Percentiles rank a stretch among this genome's conserved stretches.
These are phyloP conservation scores for Rhagoletis zephyria DNA, from an alignment of 1,140 invertebrate genomes.

Conservation along the genomic window DNA sequence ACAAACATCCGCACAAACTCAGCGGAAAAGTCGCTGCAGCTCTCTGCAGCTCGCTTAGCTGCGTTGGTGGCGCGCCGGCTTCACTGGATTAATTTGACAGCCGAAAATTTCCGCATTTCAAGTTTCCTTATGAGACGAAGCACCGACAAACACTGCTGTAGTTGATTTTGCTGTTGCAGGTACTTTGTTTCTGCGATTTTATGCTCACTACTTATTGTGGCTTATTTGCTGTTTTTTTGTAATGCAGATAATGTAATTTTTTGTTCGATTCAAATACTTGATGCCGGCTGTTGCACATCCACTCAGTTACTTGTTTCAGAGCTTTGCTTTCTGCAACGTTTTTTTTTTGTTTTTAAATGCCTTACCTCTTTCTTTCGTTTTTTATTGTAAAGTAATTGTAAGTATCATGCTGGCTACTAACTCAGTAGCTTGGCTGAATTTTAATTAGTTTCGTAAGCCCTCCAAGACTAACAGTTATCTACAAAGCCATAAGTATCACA, in stretches of 20 bases:
- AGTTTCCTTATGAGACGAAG: neutral
- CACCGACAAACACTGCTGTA: neutral
- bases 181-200: neutral
- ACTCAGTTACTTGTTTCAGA: neutral
- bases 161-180: neutral
- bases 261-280: neutral
- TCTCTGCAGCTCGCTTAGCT: neutral
- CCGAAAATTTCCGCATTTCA: constrained; percentile 46
- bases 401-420: neutral
- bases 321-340: neutral
- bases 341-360: neutral
- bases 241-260: neutral
- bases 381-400: neutral
- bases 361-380: neutral
- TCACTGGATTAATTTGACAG: constrained; percentile 17
- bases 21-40: neutral
- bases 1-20: neutral
- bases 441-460: neutral
- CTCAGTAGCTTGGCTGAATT: neutral
- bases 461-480: too few species aligned
- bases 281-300: neutral
- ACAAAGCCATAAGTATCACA: neutral
- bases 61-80: neutral
- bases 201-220: neutral
- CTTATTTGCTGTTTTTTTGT: neutral